Base-by-base conservation (phyloP, 2,113 vertebrate species). In the Henicopernis longicauda region DNA sequence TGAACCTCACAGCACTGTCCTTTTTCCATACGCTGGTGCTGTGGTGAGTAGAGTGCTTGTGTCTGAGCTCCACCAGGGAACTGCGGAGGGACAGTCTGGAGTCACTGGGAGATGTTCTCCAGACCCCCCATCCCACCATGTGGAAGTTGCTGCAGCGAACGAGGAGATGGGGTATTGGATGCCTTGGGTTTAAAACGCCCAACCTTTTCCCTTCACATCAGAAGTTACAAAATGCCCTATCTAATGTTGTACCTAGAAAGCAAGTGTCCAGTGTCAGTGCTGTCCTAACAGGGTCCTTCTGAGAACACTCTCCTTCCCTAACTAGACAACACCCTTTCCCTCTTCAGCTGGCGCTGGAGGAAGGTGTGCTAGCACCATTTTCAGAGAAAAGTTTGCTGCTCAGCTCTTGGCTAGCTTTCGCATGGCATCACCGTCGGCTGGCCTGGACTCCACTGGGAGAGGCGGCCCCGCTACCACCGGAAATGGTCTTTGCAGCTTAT, bases 381-480 rank as follows among this genome's bases (percentile, higher is more conserved):
- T 72, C 47, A 61, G 61, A 47, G 4, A 27, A 11, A 73, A 80
- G 9, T 13, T 49, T 62, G 15, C n/a, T 67, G 34, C 62, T 71
- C 70, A 85, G 22, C 17, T 85, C 55, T 76, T 45, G 42, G 9
- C 18, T 38, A n/a, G 7, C 16, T 86, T 79, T 70, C 90, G 6
- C 21, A 13, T 57, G 40, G 29, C 16, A 45, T n/a, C 34, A 18
- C 20, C 0, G 0, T 34, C 2, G 0, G 15, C n/a, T 79, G 32
- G 47, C 59, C 47, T 62, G 72, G 54, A n/a, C 54, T 79, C 15
- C 20, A 8, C 16, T 19, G 54, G 21, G 12, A 57, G 16, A 27
- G 13, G 18, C 6, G 4, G 42, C 22, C 31, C 20, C 4, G 6
- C 25, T 38, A 16, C 63, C 31, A 40, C 14, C 58, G 74, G 81